Percentiles rank a stretch among this genome's conserved stretches.
phyloP scores from a whole-genome alignment of 2,888 invertebrate species.

The Helleia helle region DNA sequence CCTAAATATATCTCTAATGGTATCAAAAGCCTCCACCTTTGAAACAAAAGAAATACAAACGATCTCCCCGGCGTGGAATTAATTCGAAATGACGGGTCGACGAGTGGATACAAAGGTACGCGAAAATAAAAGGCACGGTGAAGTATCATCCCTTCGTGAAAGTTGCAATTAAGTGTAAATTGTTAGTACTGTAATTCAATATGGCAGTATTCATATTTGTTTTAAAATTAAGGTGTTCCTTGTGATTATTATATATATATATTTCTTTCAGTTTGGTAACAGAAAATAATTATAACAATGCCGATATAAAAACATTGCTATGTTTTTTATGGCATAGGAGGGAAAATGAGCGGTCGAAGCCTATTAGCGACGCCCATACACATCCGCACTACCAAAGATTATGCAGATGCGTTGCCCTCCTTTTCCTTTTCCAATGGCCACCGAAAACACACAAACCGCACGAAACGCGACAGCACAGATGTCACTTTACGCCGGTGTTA shows the following conservation, averaged over 20 bases:
- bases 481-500: no score
- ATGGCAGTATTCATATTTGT: no score
- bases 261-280: neutral
- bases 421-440: no score
- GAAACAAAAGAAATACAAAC: constrained; percentile 64
- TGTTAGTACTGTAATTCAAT: neutral
- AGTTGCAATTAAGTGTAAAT: constrained; percentile 33
- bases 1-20: constrained; percentile 38
- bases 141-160: constrained; percentile 51
- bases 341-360: no score
- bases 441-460: no score
- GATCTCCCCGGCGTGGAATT: constrained; percentile 55
- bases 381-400: no score
- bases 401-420: no score
- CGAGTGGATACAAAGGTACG: constrained; percentile 59
- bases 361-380: no score
- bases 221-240: no score
- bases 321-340: no score
- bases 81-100: constrained; percentile 57
- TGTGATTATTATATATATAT: neutral
- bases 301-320: neutral
- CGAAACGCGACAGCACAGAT: no score
- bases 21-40: constrained; percentile 30
- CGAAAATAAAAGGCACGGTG: constrained; percentile 51
- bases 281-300: neutral